Conservation (phyloP, 2,113 vertebrate genomes). For the Tragelaphus scriptus region DNA sequence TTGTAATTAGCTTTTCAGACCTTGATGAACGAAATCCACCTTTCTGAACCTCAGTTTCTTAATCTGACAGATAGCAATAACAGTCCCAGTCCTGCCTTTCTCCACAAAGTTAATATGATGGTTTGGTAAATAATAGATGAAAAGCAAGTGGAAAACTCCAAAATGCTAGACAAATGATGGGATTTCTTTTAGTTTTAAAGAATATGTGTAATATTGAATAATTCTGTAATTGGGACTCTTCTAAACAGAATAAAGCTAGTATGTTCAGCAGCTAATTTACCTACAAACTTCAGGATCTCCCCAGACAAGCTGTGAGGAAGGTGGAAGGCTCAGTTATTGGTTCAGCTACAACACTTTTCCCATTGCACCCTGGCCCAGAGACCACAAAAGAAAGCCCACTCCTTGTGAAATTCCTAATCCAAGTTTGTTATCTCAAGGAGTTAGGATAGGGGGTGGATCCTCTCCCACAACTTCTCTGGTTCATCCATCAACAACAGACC, state of each 20-base stretch:
- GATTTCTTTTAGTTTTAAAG: background rate
- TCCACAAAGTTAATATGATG: background rate
- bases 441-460: background rate
- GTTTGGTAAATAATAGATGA: background rate
- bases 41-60: background rate
- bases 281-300: background rate
- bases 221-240: background rate
- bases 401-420: background rate
- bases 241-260: background rate
- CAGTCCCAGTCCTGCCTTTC: background rate
- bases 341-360: background rate
- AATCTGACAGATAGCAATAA: background rate
- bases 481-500: slow-evolving; percentile 67
- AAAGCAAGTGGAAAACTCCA: background rate
- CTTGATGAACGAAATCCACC: background rate
- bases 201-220: background rate
- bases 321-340: background rate
- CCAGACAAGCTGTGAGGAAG: background rate
- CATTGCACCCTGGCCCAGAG: too few relatives aligned
- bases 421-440: slow-evolving; percentile 16
- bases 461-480: background rate
- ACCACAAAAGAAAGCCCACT: background rate
- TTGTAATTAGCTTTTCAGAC: background rate
- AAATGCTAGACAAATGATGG: background rate
- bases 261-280: background rate